Conservation (phyloP, 1,140 invertebrate species). For the Pogonus chalceus region DNA sequence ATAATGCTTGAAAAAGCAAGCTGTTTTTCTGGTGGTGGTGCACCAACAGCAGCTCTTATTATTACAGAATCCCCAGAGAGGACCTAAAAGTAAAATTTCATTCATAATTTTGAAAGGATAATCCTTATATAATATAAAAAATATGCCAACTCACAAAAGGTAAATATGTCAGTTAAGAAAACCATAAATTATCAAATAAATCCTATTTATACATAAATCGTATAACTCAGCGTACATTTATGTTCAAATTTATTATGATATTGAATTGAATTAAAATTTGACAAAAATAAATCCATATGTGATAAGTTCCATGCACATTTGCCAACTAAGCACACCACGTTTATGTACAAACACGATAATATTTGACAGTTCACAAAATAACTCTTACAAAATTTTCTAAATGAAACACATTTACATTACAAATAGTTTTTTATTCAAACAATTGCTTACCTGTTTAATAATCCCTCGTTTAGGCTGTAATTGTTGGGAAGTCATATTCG, state of each 20-base stretch:
- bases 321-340: slow-evolving; percentile 21
- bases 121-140: slow-evolving; percentile 15
- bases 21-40: slow-evolving; percentile 82
- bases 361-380: background rate
- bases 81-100: slow-evolving; percentile 46
- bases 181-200: slow-evolving; percentile 24
- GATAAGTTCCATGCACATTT: slow-evolving; percentile 13
- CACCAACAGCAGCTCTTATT: slow-evolving; percentile 69
- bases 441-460: slow-evolving; percentile 44
- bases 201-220: background rate
- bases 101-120: slow-evolving; percentile 4
- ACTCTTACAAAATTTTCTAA: slow-evolving; percentile 1
- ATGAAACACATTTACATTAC: background rate
- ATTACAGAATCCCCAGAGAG: slow-evolving; percentile 84
- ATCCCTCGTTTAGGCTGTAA: slow-evolving; percentile 39
- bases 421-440: background rate
- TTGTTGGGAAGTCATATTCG: slow-evolving; percentile 40
- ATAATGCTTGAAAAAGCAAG: slow-evolving; percentile 82
- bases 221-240: too few species aligned
- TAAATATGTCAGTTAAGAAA: slow-evolving; percentile 34
- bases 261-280: background rate
- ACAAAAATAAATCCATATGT: slow-evolving; percentile 13
- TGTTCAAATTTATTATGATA: background rate
- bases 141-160: too few species aligned
- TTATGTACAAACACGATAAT: slow-evolving; percentile 5